Evolutionary conservation across 2,113 vertebrate genomes (phyloP).

Genomic region (Sapajus apella): DNA sequence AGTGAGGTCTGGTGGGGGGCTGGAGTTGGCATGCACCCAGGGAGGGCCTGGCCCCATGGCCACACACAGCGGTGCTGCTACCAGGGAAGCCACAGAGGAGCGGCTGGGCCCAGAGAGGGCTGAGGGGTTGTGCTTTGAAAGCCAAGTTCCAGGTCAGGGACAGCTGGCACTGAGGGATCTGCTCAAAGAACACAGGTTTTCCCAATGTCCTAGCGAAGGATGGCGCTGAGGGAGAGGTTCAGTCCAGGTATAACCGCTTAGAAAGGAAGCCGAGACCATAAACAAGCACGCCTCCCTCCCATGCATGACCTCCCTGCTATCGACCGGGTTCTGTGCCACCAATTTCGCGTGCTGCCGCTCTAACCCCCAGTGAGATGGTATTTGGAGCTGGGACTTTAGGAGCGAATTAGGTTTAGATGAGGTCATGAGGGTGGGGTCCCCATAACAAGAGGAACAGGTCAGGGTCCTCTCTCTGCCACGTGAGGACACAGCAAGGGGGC

Average conservation of each 20-base stretch:
- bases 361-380: neutral
- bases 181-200: too few species aligned
- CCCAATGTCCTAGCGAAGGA: neutral
- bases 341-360: fast-evolving
- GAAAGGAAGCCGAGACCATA: too few species aligned
- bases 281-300: neutral
- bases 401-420: too few species aligned
- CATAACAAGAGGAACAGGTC: neutral
- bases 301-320: neutral
- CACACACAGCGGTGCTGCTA: neutral
- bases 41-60: too few species aligned
- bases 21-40: neutral
- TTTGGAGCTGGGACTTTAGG: neutral
- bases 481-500: neutral
- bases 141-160: neutral
- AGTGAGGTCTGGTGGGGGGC: neutral
- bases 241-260: neutral
- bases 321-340: neutral
- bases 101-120: fast-evolving
- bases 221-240: too few species aligned
- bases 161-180: fast-evolving
- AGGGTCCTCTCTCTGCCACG: neutral
- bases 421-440: too few species aligned
- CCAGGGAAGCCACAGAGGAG: neutral
- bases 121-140: too few species aligned